Evolutionary conservation across 2,113 vertebrate genomes (phyloP), one percentile per base, ranked within the genome.

Genomic region (Sarotherodon lohbergeri): DNA sequence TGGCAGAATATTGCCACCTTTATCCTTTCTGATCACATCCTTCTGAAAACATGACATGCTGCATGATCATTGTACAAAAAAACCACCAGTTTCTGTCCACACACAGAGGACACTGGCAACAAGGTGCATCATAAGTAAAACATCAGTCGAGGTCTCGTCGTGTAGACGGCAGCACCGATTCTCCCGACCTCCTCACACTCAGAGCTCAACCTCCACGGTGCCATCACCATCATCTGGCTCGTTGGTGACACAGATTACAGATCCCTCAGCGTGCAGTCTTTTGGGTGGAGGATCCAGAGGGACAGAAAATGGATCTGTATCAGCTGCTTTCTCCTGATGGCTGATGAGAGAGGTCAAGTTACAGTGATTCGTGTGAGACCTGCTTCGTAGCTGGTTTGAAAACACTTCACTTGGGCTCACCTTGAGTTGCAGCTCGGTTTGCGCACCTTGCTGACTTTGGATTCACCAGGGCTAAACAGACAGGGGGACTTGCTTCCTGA

Each of bases 151-250:
- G 9, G 63, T 81, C 12, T 27, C 12, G 2, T 12, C 4, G 6
- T 32, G 36, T 11, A 17, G 11, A 41, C 27, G 17, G 34, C 34
- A 82, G n/a, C 79, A 39, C 22, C 4, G 4, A 27, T 50, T 19
- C n/a, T 39, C 32, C 32, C 11, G 1, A 22, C n/a, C 27, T 61
- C 83, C 80, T 19, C 3, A 9, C 2, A 5, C 41, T 88, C 46
- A 95, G 8, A 92, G 41, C 16, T 95, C 95, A 4, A 95, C 81
- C 2, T 96, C 95, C 83, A 96, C 90, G 0, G 80, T 92, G 32
- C 95, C 95, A 2, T 94, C 93, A 0, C 95, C 95, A 3, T 94
- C 93, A 0, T 95, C 92, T 14, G 79, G 82, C 6, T 95, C 93
- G 1, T 91, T 76, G 34, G 32, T 61, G 19, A 34, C 54, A 81